phyloP scores from a whole-genome alignment of 2,888 invertebrate species.

The Leptarthrus brevirostris region DNA sequence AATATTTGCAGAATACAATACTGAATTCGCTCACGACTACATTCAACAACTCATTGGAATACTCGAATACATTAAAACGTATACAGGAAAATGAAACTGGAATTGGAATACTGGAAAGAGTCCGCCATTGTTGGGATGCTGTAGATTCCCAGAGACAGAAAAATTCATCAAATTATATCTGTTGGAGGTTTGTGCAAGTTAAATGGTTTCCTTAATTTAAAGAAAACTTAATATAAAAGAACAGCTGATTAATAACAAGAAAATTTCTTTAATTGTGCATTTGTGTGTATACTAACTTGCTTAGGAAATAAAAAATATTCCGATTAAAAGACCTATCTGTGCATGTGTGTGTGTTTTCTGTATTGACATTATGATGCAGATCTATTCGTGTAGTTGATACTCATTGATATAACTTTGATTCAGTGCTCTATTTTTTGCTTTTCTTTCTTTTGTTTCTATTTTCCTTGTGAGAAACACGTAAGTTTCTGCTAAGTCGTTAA shows the following conservation, averaged over 20 bases:
- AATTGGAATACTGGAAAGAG: slow-evolving; percentile 50
- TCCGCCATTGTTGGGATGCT: slow-evolving; percentile 54
- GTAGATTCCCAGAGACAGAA: slow-evolving; percentile 43
- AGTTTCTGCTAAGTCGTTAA: not conserved
- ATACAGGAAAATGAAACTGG: slow-evolving; percentile 23
- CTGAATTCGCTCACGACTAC: slow-evolving; percentile 1
- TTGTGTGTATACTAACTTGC: not conserved
- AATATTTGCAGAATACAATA: slow-evolving; percentile 22
- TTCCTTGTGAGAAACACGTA: not conserved
- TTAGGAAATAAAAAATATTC: not conserved
- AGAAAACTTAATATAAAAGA: not conserved
- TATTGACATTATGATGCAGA: not conserved
- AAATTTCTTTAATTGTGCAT: too few species aligned
- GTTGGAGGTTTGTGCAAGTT: slow-evolving; percentile 52
- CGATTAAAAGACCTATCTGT: not conserved
- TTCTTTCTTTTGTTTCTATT: not conserved
- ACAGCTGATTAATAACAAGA: not conserved
- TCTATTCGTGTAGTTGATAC: slow-evolving; percentile 4
- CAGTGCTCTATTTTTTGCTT: slow-evolving; percentile 20
- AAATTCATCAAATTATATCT: slow-evolving; percentile 33
- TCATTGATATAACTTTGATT: slow-evolving; percentile 2
- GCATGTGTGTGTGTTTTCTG: slow-evolving; percentile 15
- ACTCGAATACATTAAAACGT: not conserved
- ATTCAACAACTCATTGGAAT: too few species aligned
- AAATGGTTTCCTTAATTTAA: slow-evolving; percentile 17